phyloP scores from a whole-genome alignment of 2,797 vertebrate species.

The Channallabes apus region DNA sequence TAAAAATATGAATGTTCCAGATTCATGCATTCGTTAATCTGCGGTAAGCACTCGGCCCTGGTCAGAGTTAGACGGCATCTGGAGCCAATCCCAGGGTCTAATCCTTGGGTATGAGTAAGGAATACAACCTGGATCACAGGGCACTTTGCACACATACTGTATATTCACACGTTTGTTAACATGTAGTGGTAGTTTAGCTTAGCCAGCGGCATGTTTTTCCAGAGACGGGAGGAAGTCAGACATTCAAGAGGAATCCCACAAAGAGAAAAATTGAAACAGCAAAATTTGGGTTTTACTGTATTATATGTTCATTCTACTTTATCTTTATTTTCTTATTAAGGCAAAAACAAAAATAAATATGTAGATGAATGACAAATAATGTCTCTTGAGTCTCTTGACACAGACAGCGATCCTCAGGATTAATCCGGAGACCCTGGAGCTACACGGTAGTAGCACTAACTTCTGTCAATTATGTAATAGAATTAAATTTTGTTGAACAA shows the following conservation, averaged over 20 bases:
- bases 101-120: neutral
- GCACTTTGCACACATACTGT: neutral
- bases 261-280: neutral
- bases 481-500: neutral
- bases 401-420: neutral
- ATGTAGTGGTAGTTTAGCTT: neutral
- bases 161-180: neutral
- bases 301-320: no score
- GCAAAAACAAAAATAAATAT: no score
- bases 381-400: neutral
- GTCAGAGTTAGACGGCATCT: neutral
- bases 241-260: neutral
- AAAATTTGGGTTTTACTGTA: no score
- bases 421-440: neutral
- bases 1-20: neutral
- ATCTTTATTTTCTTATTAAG: no score
- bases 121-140: neutral
- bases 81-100: neutral
- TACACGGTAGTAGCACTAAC: neutral
- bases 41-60: neutral
- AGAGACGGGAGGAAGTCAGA: neutral
- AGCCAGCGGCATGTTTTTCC: neutral
- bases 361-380: no score
- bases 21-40: neutral
- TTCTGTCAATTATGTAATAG: neutral